A percentile compares a stretch with the other conserved stretches of the same genome.
Evolutionary conservation across 2,113 vertebrate species (phyloP).

Genomic region (Cettia cetti): DNA sequence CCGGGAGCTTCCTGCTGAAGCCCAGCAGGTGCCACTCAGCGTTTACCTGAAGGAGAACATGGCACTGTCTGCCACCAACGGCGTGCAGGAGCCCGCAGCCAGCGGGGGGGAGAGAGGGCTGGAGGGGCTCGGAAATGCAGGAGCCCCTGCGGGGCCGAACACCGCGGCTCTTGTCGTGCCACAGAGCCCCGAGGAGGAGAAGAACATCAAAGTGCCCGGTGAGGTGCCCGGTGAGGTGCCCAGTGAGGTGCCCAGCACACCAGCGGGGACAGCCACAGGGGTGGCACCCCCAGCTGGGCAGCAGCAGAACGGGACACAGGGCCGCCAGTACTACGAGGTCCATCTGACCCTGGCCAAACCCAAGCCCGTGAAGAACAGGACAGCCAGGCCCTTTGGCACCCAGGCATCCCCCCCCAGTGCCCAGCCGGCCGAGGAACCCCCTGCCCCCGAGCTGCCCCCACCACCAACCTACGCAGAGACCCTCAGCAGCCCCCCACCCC

Average conservation of each 20-base stretch:
- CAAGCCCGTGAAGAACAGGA: slow-evolving; percentile 82
- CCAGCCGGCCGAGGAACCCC: slow-evolving; percentile 18
- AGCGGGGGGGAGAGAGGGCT: not conserved
- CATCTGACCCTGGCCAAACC: slow-evolving; percentile 79
- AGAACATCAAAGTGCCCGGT: not conserved
- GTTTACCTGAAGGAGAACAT: slow-evolving; percentile 77
- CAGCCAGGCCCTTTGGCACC: slow-evolving; percentile 89
- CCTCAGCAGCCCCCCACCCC: slow-evolving; percentile 74
- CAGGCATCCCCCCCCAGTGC: not conserved
- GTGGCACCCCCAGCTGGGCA: not conserved
- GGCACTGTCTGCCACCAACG: slow-evolving; percentile 55
- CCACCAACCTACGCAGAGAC: slow-evolving; percentile 80
- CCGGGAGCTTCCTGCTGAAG: not conserved
- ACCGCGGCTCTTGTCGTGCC: rapidly evolving
- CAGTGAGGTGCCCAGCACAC: not conserved
- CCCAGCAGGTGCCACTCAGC: slow-evolving; percentile 62
- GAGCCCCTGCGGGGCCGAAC: not conserved
- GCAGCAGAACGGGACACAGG: not conserved
- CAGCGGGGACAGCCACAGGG: not conserved
- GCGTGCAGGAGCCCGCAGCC: slow-evolving; percentile 42
- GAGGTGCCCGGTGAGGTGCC: not conserved
- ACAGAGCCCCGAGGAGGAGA: not conserved
- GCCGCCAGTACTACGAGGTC: slow-evolving; percentile 72
- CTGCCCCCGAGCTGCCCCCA: slow-evolving; percentile 67
- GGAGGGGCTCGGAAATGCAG: not conserved